Conservation (phyloP, 2,888 invertebrate genomes). For the Xanthia togata region DNA sequence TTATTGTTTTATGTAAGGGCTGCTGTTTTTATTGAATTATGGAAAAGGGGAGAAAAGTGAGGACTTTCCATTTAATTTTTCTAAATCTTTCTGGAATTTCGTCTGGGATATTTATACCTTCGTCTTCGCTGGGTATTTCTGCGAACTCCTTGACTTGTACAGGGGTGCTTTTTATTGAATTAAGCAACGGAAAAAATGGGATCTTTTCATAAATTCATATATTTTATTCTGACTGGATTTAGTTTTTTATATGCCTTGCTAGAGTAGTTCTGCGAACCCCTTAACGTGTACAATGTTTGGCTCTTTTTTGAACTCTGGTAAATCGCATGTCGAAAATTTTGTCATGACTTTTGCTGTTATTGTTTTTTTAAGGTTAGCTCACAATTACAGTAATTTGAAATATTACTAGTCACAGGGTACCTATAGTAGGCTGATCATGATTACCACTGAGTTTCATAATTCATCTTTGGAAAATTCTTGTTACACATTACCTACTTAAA, state of each 20-base stretch:
- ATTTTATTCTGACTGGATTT: not conserved
- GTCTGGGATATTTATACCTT: not conserved
- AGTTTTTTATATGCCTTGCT: not conserved
- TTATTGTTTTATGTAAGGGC: conserved; percentile 56
- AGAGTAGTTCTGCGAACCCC: not conserved
- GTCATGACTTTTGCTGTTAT: not conserved
- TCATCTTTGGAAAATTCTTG: not conserved
- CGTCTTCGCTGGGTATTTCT: not conserved
- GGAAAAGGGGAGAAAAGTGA: not conserved
- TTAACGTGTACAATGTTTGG: not conserved
- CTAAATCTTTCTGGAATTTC: not conserved
- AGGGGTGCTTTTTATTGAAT: conserved; percentile 28
- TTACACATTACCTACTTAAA: not conserved
- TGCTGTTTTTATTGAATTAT: conserved; percentile 21
- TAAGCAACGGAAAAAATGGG: not conserved
- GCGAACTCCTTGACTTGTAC: not conserved
- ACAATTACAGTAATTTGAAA: not conserved
- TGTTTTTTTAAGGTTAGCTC: not conserved
- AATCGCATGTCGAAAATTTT: not conserved
- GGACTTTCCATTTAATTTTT: not conserved
- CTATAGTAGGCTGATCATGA: not conserved
- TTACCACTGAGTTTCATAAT: not conserved
- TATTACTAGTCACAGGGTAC: not conserved
- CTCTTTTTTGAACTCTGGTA: not conserved
- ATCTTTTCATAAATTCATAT: not conserved